Base-by-base conservation (phyloP, 2,113 vertebrate genomes). In the Desmodus rotundus region DNA sequence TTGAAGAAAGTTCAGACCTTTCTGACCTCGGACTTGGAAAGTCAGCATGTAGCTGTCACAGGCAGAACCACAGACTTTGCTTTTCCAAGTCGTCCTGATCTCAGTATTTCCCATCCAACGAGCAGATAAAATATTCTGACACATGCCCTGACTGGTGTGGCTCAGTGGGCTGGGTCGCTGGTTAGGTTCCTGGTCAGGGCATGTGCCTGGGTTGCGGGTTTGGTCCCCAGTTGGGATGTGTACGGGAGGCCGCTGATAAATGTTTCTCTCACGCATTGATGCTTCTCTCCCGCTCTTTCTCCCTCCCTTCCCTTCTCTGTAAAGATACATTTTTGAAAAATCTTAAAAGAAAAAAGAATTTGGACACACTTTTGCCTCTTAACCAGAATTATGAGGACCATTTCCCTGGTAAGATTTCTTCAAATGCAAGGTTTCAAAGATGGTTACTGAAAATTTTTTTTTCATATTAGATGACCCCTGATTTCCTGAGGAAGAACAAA, bases 311-410 rank as follows among this genome's bases (percentile, higher is more conserved):
- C 13, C 28, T 13, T 63, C 61, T 31, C 61, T 13, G 28, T 31
- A 31, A 63, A 63, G 31, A 63, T 63, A 31, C 14, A 63, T 31
- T 63, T 63, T 28, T 13, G 24, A 63, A 63, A 63, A 28, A 31
- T 31, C 61, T 63, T 28, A 63, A 63, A 61, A 26, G 26, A 61
- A 13, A 15, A 63, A 63, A 63, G 12, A 63, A 63, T 61, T 61
- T 61, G 24, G 24, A 61, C 58, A 61, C 26, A 61, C 12, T 28
- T 92, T 86, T 92, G 45, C 24, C 95, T 82, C 68, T 84, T 82
- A 67, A 85, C 9, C 56, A 85, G 89, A 67, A 96, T 82, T 36
- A 92, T 89, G 70, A 76, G 84, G 54, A 72, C 14, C 52, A 58
- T 56, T 89, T 74, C 87, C 83, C 41, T 5, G 28, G 33, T 36